Evolutionary conservation across 2,797 vertebrate species (phyloP), one percentile per base, ranked within the genome.

Genomic region (Chelmon rostratus): DNA sequence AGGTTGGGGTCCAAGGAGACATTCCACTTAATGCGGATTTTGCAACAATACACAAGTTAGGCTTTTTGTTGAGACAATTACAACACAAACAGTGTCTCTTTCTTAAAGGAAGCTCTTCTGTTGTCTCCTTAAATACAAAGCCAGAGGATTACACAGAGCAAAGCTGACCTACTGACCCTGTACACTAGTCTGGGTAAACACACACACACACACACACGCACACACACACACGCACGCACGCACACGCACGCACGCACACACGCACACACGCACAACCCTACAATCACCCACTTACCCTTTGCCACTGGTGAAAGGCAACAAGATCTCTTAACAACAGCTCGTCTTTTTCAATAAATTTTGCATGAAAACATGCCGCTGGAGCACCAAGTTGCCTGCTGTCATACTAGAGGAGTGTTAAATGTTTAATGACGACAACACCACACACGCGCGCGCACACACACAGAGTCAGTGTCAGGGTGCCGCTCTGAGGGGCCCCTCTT

Each of bases 341-440:
- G 79, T 96, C 96, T 96, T 96, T 96, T 96, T 94, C 96, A 95
- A 98, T 98, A 95, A 97, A 98, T 99, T 96, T 97, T 98, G 97
- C 97, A 99, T 98, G 97, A 96, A 96, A 97, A 97, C 96, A 95
- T 92, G 96, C 94, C 94, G 95, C 94, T 89, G 93, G 92, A 95
- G 96, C 95, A 96, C 96, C 93, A 95, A 96, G 96, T 96, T 96
- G 95, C 96, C 97, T 97, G 97, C 97, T 98, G 97, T 97, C 97
- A 96, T 95, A 94, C 91, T 96, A 96, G 96, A 97, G 96, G 95
- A 93, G 93, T 94, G 95, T 97, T 98, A 96, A 98, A 98, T 99
- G 96, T 98, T 99, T 99, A 97, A 99, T 99, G 97, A 96, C 95
- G 95, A 98, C 97, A 98, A 96, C 97, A 98, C 95, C 95, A 93